Evolutionary conservation across 2,113 vertebrate species (phyloP).

Genomic region (Poicephalus gulielmi): DNA sequence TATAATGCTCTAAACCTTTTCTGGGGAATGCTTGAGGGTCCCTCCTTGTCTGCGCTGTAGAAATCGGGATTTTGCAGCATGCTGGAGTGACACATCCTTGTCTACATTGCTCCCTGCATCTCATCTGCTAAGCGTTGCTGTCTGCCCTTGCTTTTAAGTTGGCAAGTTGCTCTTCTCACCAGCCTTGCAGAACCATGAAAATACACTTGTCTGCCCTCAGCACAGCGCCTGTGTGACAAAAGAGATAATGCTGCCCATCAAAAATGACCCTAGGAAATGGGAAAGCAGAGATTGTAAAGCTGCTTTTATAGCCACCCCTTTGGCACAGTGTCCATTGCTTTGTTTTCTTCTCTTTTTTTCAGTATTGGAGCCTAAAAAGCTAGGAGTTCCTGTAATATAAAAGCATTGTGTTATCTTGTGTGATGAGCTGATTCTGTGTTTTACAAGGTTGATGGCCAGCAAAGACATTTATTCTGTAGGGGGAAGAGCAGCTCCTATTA

Average conservation of each 20-base stretch:
- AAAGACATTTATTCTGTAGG: background rate
- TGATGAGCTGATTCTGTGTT: background rate
- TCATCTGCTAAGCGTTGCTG: background rate
- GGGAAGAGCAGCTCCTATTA: background rate
- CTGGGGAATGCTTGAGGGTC: background rate
- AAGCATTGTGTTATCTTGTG: background rate
- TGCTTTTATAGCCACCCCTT: constrained; percentile 16
- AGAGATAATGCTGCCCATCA: constrained; percentile 50
- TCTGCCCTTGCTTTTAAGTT: constrained; percentile 28
- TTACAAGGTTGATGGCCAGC: background rate
- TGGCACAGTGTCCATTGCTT: background rate
- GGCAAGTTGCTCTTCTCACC: constrained; percentile 12
- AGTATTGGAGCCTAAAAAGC: background rate
- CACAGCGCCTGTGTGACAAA: background rate
- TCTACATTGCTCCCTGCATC: background rate
- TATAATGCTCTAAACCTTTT: background rate
- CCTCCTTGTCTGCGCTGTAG: background rate
- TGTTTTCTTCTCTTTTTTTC: background rate
- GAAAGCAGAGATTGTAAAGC: constrained; percentile 40
- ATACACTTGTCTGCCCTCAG: constrained; percentile 30
- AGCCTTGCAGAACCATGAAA: constrained; percentile 25
- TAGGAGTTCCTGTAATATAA: background rate
- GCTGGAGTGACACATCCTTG: background rate
- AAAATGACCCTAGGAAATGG: constrained; percentile 44
- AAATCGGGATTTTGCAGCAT: background rate